Evolutionary conservation across 2,113 vertebrate genomes (phyloP).

Genomic region (Rutilus rutilus): DNA sequence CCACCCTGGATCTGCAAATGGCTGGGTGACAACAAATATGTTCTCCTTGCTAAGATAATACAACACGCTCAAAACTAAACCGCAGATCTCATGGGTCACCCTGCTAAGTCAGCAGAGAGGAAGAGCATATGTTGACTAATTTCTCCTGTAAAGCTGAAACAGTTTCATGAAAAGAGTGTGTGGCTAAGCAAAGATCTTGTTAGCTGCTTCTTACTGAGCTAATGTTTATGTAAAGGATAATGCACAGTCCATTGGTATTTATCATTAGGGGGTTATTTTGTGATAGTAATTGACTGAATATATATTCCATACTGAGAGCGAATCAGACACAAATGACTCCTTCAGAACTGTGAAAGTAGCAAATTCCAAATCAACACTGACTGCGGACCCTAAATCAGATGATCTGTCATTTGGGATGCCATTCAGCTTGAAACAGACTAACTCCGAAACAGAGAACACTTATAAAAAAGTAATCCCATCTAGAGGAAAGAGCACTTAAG

Average conservation of each 20-base stretch:
- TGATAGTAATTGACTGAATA: background rate
- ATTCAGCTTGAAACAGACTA: too few species aligned
- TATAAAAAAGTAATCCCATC: too few species aligned
- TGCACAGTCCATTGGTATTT: background rate
- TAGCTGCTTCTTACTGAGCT: background rate
- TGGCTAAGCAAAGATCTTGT: background rate
- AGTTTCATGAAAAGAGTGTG: background rate
- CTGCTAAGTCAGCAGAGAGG: constrained; percentile 9
- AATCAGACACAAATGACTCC: too few species aligned
- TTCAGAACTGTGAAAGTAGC: too few species aligned
- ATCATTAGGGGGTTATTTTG: constrained; percentile 2
- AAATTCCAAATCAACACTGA: too few species aligned
- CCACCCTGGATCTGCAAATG: background rate
- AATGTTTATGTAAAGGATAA: background rate
- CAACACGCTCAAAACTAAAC: background rate
- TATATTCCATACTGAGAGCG: background rate
- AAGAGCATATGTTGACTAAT: constrained; percentile 18
- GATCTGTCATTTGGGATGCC: too few species aligned
- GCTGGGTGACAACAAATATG: constrained; percentile 3
- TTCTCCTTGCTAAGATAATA: constrained; percentile 6
- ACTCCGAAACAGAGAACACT: too few species aligned
- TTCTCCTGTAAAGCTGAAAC: background rate
- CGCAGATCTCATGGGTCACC: constrained; percentile 7
- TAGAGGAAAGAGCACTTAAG: too few species aligned
- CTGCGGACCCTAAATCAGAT: too few species aligned